A percentile compares a stretch with the other conserved stretches of the same genome.
Evolutionary conservation across 2,797 vertebrate species (phyloP).

Genomic region (Otolemur crassicaudatus): DNA sequence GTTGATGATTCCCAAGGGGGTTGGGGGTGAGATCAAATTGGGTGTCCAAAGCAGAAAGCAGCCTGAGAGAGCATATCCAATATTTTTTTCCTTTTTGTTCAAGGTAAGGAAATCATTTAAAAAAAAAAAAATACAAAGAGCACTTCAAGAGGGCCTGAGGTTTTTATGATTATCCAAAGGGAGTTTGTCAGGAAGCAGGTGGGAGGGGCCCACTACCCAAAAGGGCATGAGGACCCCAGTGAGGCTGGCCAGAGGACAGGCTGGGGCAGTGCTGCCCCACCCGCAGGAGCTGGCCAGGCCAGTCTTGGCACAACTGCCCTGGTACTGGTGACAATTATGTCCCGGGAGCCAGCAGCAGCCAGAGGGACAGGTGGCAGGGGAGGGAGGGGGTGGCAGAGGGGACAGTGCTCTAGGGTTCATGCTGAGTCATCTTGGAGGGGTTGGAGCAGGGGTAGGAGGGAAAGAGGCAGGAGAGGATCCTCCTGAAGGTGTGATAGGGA

Average conservation of each 20-base stretch:
- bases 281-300: not conserved
- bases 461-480: not conserved
- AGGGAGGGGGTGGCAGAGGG: not conserved
- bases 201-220: not conserved
- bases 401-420: not conserved
- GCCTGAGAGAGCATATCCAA: not conserved
- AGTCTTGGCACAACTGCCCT: not conserved
- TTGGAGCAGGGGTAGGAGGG: not conserved
- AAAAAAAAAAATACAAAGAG: not conserved
- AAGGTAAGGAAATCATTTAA: not conserved
- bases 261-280: not conserved
- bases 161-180: not conserved
- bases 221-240: not conserved
- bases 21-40: not conserved
- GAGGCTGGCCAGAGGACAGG: not conserved
- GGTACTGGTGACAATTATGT: not conserved
- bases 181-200: not conserved
- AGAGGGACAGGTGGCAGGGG: not conserved
- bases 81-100: not conserved
- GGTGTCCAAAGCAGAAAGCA: not conserved
- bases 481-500: not conserved
- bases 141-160: not conserved
- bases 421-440: conserved; percentile 38
- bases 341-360: not conserved
- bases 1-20: not conserved